These are phyloP conservation scores for Bombus waltoni DNA, from an alignment of 1,140 invertebrate species.

Conservation along the genomic window DNA sequence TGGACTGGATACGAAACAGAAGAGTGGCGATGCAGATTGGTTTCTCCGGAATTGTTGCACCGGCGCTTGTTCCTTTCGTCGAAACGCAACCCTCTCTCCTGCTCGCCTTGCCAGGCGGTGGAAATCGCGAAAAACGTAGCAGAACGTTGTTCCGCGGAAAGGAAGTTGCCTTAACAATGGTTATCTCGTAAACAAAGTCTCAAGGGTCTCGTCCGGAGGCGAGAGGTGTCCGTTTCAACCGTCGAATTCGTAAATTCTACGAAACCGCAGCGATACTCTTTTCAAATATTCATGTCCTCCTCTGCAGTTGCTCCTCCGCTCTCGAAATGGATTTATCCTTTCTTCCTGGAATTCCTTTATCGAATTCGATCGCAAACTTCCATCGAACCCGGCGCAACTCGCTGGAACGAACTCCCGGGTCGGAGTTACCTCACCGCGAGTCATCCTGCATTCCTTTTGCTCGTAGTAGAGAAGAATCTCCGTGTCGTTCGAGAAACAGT, in stretches of 20 bases:
- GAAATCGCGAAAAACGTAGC: slow-evolving; percentile 46
- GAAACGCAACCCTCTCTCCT: background rate
- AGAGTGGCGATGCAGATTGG: slow-evolving; percentile 45
- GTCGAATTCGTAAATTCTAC: background rate
- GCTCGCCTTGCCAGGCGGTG: background rate
- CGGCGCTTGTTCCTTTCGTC: background rate
- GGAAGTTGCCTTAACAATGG: slow-evolving; percentile 50
- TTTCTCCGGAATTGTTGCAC: slow-evolving; percentile 21
- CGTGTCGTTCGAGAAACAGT: slow-evolving; percentile 2
- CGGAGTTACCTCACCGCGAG: background rate
- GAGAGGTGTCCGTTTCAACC: slow-evolving; percentile 17
- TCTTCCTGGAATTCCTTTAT: slow-evolving; percentile 12
- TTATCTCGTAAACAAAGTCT: slow-evolving; percentile 62
- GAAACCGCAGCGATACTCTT: slow-evolving; percentile 5
- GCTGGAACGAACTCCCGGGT: slow-evolving; percentile 6
- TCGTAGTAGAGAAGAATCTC: background rate
- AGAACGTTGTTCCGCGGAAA: background rate
- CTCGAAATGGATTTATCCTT: slow-evolving; percentile 19
- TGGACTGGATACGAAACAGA: slow-evolving; percentile 27
- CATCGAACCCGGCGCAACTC: background rate
- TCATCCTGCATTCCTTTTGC: slow-evolving; percentile 30
- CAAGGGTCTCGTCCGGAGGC: slow-evolving; percentile 31
- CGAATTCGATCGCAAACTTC: slow-evolving; percentile 29
- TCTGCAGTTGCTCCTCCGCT: background rate
- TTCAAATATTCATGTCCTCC: background rate